A percentile compares a stretch with the other conserved stretches of the same genome.
Evolutionary conservation across 2,797 vertebrate genomes (phyloP).

Genomic region (Malacoctenus gilli): DNA sequence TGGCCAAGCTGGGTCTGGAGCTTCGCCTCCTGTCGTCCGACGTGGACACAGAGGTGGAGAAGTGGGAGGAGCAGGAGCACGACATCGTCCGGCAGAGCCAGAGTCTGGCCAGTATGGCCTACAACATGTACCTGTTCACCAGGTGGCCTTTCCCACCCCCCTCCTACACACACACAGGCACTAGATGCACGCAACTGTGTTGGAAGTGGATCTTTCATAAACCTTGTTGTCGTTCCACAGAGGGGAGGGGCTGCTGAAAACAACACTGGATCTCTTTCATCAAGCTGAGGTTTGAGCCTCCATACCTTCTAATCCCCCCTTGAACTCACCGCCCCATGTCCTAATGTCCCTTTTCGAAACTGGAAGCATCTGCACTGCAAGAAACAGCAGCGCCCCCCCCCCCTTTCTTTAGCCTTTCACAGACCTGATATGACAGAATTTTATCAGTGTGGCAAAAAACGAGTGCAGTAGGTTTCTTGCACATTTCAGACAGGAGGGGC

Average conservation of each 20-base stretch:
- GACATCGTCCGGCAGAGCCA: constrained; percentile 87
- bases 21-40: constrained; percentile 91
- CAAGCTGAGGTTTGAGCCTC: constrained; percentile 89
- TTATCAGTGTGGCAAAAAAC: constrained; percentile 26
- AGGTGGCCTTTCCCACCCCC: constrained; percentile 79
- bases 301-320: constrained; percentile 17
- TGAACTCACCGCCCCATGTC: no score
- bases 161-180: constrained; percentile 32
- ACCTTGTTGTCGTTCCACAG: constrained; percentile 65
- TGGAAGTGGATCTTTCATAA: no score
- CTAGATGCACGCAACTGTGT: no score
- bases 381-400: no score
- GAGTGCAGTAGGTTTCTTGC: background rate
- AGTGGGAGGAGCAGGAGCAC: constrained; percentile 95
- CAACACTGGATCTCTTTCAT: constrained; percentile 95
- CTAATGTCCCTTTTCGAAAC: no score
- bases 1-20: constrained; percentile 93
- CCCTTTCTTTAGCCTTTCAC: no score
- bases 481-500: background rate
- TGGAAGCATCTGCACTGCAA: no score
- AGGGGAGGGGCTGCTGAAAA: constrained; percentile 96
- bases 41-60: constrained; percentile 90
- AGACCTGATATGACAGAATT: constrained; percentile 22
- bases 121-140: constrained; percentile 96
- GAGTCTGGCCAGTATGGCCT: constrained; percentile 93